Evolutionary conservation across 2,888 invertebrate genomes (phyloP), one percentile per base, ranked within the genome.

Genomic region (Aricia artaxerxes): DNA sequence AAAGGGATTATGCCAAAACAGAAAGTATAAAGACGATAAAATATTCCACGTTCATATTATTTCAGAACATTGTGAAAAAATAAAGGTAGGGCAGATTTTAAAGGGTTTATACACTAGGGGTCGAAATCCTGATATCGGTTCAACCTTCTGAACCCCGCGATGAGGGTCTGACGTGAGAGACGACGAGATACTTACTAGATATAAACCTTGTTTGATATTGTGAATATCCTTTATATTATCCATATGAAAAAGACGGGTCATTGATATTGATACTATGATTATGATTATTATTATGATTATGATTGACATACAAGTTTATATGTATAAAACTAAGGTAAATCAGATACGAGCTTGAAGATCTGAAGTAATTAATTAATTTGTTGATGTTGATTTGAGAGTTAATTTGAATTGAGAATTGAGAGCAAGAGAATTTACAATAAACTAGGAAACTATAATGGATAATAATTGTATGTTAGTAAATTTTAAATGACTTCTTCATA

Each of bases 171-270:
- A 69, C 69, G 35, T 69, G 35, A 38, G 5, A 69, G 69, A 69
- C 69, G 16, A 38, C 75, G 49, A 75, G 75, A 75, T 75, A 75
- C 44, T 75, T 44, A 13, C 38, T 49, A 75, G 75, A 75, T 75
- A 75, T 49, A 75, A 75, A 44, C 49, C 44, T 5, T 69, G 69
- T 69, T 69, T 3, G 69, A 35, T 35, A 38, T 35, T 69, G 35
- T 69, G 35, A 69, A 69, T 69, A 69, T 69, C 69, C 11, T 24
- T 64, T 64, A 69, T 38, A 69, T 69, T 38, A 24, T 64, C 1
- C 16, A 69, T 35, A 13, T 69, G 13, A 69, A 38, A 35, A 64
- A 24, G 31, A 11, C 13, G 13, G 69, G 69, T 69, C 69, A 69
- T 69, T 13, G 5, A 11, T 5, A 35, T 69, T 13, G 35, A 11